A percentile compares a stretch with the other conserved stretches of the same genome.
Evolutionary conservation across 2,797 vertebrate genomes (phyloP).

Genomic region (Eulemur albifrons): DNA sequence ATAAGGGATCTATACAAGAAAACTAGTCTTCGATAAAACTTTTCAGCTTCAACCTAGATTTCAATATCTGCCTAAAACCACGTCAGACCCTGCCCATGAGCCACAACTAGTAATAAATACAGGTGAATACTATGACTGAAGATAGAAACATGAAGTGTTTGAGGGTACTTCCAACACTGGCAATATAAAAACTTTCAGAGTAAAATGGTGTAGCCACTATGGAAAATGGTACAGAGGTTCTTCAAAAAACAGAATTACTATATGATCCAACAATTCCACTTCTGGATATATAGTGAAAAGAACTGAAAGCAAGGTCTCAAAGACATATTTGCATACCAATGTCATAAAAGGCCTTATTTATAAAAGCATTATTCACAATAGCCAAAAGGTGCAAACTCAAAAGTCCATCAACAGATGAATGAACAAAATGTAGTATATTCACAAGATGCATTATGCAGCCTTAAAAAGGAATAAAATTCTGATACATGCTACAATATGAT

Average conservation of each 20-base stretch:
- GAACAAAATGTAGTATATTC: neutral
- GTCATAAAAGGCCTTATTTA: neutral
- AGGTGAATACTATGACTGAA: neutral
- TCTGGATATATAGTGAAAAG: neutral
- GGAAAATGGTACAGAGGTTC: neutral
- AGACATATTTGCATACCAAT: neutral
- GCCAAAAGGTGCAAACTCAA: neutral
- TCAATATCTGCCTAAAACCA: slow-evolving; percentile 13
- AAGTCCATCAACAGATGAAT: neutral
- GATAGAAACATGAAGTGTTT: neutral
- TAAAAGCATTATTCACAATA: neutral
- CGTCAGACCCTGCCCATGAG: neutral
- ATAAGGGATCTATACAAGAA: neutral
- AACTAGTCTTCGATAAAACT: neutral
- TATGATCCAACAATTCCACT: neutral
- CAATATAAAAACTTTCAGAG: neutral
- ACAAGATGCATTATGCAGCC: neutral
- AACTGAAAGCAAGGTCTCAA: neutral
- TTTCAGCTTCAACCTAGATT: neutral
- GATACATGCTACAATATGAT: neutral
- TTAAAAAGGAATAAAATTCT: slow-evolving; percentile 15
- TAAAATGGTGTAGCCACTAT: neutral
- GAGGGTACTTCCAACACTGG: neutral
- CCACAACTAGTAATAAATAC: neutral
- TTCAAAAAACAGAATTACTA: neutral